phyloP scores from a whole-genome alignment of 2,113 vertebrate species.

The Meleagris gallopavo region DNA sequence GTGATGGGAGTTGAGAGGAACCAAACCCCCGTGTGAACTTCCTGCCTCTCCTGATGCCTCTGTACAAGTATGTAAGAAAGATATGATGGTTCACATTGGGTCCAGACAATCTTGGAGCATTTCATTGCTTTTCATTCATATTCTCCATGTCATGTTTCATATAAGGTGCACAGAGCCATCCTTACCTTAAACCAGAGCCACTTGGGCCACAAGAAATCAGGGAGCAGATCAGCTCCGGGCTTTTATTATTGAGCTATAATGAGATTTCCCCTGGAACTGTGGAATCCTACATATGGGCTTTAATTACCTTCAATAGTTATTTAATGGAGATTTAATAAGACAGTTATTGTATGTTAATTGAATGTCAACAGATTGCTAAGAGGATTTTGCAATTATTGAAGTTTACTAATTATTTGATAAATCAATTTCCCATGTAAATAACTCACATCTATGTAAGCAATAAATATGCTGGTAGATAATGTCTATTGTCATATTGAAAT shows the following conservation, averaged over 20 bases:
- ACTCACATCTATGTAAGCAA: conserved; percentile 77
- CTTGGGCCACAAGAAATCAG: not conserved
- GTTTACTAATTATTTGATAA: conserved; percentile 85
- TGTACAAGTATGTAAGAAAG: rapidly evolving
- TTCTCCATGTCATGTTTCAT: not conserved
- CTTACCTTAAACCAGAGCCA: not conserved
- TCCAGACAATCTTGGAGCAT: not conserved
- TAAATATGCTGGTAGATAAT: conserved; percentile 73
- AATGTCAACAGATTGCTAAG: conserved; percentile 84
- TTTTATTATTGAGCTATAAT: conserved; percentile 41
- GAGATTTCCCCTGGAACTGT: conserved; percentile 63
- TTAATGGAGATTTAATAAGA: conserved; percentile 86
- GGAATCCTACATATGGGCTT: conserved; percentile 67
- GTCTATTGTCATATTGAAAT: conserved; percentile 61
- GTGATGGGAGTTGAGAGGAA: not conserved
- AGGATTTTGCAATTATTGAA: conserved; percentile 82
- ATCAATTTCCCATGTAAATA: conserved; percentile 81
- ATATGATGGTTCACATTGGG: not conserved
- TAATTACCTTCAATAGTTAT: conserved; percentile 84
- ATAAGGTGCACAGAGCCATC: rapidly evolving
- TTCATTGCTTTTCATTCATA: not conserved
- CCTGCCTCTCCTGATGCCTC: not conserved
- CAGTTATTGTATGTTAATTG: conserved; percentile 87
- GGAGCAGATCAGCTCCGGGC: not conserved
- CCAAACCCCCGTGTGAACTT: not conserved